These are phyloP conservation scores for Nomada fucata DNA, from an alignment of 2,888 invertebrate species.

Conservation along the genomic window DNA sequence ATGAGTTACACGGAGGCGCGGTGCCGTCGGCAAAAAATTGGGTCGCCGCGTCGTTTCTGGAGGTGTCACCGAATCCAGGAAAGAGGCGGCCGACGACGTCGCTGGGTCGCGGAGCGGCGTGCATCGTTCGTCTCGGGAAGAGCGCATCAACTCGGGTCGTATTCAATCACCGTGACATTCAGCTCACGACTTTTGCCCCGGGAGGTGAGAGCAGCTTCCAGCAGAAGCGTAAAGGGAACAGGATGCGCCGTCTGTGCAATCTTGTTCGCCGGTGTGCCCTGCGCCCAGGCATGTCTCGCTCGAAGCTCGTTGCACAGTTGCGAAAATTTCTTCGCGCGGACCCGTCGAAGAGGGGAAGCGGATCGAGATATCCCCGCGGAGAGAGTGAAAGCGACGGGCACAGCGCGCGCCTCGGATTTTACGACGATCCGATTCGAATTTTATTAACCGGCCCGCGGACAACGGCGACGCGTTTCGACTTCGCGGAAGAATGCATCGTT, in stretches of 20 bases:
- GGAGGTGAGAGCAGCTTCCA: constrained; percentile 81
- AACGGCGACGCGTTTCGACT: no score
- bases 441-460: not conserved
- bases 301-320: constrained; percentile 67
- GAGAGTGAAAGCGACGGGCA: constrained; percentile 35
- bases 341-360: constrained; percentile 26
- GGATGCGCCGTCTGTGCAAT: constrained; percentile 65
- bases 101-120: constrained; percentile 20
- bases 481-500: no score
- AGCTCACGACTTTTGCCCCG: constrained; percentile 80
- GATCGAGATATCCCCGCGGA: not conserved
- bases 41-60: not conserved
- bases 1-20: constrained; percentile 40
- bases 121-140: constrained; percentile 53
- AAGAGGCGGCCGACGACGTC: constrained; percentile 20
- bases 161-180: constrained; percentile 81
- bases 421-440: not conserved
- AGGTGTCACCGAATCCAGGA: constrained; percentile 53
- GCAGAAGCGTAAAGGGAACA: constrained; percentile 67
- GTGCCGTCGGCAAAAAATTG: constrained; percentile 1
- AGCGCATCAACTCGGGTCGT: constrained; percentile 69
- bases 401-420: not conserved
- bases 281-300: constrained; percentile 53
- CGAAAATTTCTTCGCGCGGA: constrained; percentile 31
- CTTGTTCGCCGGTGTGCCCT: constrained; percentile 64